These are phyloP conservation scores for Butorides virescens DNA, from an alignment of 2,113 vertebrate genomes.

Conservation along the genomic window DNA sequence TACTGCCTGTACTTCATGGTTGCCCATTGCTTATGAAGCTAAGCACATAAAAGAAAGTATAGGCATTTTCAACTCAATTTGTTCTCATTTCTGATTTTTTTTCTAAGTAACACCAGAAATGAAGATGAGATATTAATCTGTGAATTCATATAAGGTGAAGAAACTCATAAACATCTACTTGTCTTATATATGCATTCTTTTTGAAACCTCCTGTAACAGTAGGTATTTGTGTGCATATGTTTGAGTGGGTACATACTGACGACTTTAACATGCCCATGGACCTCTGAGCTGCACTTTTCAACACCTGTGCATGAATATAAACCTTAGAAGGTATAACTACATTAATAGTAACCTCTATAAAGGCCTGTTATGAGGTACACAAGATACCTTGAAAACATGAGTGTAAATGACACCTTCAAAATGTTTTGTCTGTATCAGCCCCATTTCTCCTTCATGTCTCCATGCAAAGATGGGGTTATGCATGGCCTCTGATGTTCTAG, in stretches of 20 bases:
- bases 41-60: not conserved
- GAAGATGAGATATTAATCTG: not conserved
- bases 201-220: not conserved
- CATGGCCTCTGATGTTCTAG: not conserved
- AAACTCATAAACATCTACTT: not conserved
- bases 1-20: not conserved
- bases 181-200: not conserved
- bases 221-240: not conserved
- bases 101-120: not conserved
- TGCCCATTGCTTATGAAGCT: not conserved
- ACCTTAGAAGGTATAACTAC: not conserved
- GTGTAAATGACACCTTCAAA: not conserved
- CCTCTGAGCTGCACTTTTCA: not conserved
- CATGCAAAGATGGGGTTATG: not conserved
- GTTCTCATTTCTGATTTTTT: not conserved
- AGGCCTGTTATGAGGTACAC: not conserved
- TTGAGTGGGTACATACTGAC: rapidly evolving
- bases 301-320: not conserved
- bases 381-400: not conserved
- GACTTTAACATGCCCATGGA: not conserved
- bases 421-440: not conserved
- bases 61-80: not conserved
- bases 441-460: not conserved
- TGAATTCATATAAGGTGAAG: not conserved
- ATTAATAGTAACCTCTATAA: not conserved